A percentile compares a stretch with the other conserved stretches of the same genome.
Conservation (phyloP, 2,113 vertebrate species). For the Tretioscincus oriximinensis region DNA sequence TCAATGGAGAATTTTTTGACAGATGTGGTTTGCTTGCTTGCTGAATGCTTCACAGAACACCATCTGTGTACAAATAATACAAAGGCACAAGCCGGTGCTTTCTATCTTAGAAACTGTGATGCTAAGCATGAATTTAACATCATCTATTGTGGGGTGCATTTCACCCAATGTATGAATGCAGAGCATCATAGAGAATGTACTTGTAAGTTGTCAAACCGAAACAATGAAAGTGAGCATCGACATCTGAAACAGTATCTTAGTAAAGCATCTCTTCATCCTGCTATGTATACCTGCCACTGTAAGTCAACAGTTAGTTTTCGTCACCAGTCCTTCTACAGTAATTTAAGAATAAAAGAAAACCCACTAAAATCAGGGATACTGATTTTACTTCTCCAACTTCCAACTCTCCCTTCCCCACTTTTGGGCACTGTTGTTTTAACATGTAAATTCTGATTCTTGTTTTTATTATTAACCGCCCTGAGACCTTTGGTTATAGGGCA, state of each 20-base stretch:
- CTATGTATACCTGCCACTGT: neutral
- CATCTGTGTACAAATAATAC: slow-evolving; percentile 35
- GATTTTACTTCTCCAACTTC: too few species aligned
- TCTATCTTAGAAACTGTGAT: slow-evolving; percentile 31
- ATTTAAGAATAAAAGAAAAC: neutral
- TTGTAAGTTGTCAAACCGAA: slow-evolving; percentile 13
- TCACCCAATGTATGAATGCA: slow-evolving; percentile 18
- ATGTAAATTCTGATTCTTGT: too few species aligned
- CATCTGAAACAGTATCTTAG: neutral
- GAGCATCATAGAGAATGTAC: slow-evolving; percentile 10
- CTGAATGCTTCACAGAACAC: slow-evolving; percentile 36
- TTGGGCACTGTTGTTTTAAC: too few species aligned
- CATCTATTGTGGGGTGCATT: slow-evolving; percentile 23
- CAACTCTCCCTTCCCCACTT: too few species aligned
- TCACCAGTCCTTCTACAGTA: neutral
- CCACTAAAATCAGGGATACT: too few species aligned
- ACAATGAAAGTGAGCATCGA: slow-evolving; percentile 4
- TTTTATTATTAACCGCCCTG: too few species aligned
- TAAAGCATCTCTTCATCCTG: slow-evolving; percentile 4
- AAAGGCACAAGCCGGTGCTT: slow-evolving; percentile 31
- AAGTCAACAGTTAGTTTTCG: neutral
- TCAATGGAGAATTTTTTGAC: slow-evolving; percentile 28
- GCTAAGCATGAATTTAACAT: slow-evolving; percentile 35
- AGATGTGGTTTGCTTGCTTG: slow-evolving; percentile 32
- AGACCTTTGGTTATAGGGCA: too few species aligned